Base-by-base conservation (phyloP, 1,140 invertebrate genomes). In the Odontomachus brunneus region DNA sequence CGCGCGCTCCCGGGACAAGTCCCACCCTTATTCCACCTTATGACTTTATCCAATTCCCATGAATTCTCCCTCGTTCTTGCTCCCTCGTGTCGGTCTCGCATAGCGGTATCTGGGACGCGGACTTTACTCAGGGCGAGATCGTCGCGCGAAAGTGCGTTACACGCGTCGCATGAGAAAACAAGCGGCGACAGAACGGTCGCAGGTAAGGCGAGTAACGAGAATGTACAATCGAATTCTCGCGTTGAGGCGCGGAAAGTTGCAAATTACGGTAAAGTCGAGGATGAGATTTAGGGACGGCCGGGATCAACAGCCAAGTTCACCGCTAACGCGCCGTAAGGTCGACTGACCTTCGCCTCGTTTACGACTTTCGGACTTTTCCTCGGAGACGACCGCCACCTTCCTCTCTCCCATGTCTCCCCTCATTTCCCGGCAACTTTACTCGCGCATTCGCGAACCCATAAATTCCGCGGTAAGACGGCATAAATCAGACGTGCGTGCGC, bases 401-500 rank as follows among this genome's bases (percentile, higher is more conserved):
- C n/a, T 14, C 59, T 7, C 15, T 17, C 12, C 44, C 29, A 26
- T 84, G 49, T 60, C 26, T 19, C 60, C 17, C 19, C 33, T 72
- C 57, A 26, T 53, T 71, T 76, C 74, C 74, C 69, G 53, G 55
- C 84, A 86, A 83, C 60, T 84, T 65, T 7, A 73, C 62, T 80
- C 49, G 14, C 44, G 38, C 9, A 44, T 7, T 44, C 57, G 84
- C 73, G 73, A 86, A 84, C 80, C 82, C 73, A 86, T 88, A 89
- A 88, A 88, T 89, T 89, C 73, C 73, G 74, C 67, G 80, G 76
- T 78, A 83, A 76, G 49, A 86, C 84, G 38, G 87, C 87, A 88
- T 89, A 89, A 88, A 88, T 88, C 87, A 88, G 57, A 51, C 83
- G 67, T 76, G 87, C 87, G 87, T 88, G 83, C 55, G 72, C 53